Base-by-base conservation (phyloP, 2,113 vertebrate species). In the Morphnarchus princeps region DNA sequence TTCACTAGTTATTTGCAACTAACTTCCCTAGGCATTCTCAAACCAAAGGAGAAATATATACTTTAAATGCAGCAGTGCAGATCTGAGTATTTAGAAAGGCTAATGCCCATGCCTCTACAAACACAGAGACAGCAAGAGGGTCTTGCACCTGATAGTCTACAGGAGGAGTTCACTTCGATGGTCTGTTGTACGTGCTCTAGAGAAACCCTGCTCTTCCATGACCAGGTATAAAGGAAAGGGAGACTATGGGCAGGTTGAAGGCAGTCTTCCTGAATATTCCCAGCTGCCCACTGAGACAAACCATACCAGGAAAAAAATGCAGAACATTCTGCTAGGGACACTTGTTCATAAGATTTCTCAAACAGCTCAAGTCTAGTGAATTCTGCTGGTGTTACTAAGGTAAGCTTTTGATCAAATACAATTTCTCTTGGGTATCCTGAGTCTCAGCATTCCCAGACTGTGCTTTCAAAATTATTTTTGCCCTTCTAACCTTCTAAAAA, bases 101-200 rank as follows among this genome's bases (percentile, higher is more conserved):
- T 12, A 16, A 45, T 11, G 50, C 24, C 36, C 22, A 9, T 2
- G 21, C 45, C 59, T 34, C 73, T 54, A 4, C 25, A 26, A 16
- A 34, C 36, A 38, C 18, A n/a, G 9, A 7, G 19, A 45, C 31
- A 20, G 20, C 6, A 1, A 31, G 29, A 54, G 17, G 25, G 15
- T 29, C 40, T 5, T 7, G 3, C 32, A 67, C 47, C n/a, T 34
- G 52, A 9, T 31, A 43, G 50, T 3, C 59, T 10, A 4, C 40
- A 54, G 72, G 28, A 77, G 50, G 24, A 36, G n/a, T 4, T 61
- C 59, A 12, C 26, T n/a, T 7, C 12, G 16, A 28, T 14, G 32
- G 17, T 14, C 72, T 13, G n/a, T n/a, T 7, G 2, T 7, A 21
- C 0, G 7, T 21, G 40, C 32, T 26, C 36, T 8, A 21, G n/a